Base-by-base conservation (phyloP, 2,113 vertebrate genomes). In the Caranx melampygus region DNA sequence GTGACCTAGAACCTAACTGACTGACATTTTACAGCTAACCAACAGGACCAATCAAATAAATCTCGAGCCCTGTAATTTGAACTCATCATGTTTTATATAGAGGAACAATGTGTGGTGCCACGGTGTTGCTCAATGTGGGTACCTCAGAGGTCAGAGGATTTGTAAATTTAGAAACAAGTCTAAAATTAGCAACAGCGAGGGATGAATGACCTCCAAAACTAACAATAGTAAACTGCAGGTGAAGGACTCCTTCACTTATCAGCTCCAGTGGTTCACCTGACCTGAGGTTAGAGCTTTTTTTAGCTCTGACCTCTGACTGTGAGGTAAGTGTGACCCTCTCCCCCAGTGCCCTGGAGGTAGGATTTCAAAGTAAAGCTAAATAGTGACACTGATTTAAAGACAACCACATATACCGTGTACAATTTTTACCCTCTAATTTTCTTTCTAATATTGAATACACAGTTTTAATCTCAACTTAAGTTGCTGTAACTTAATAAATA, bases 211-310 rank as follows among this genome's bases (percentile, higher is more conserved):
- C 88, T 72, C 66, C 40, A 66, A 86, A 84, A 69, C 74, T 58
- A 88, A 79, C 64, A 80, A 37, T 58, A 61, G 16, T 13, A 10
- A 16, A 14, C 34, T 52, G 57, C 62, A 80, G 77, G 70, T 79
- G 35, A 90, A 90, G 69, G 84, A 5, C 73, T 63, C 14, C 3
- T 33, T 33, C 44, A 44, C 62, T 88, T 90, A 92, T 93, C 88
- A 79, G 72, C 51, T 33, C 3, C 44, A 37, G 3, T 14, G 35
- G 75, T 89, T 85, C 81, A 87, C 85, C 76, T 70, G 35, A 70
- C 0, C 68, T 62, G 71, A 65, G 72, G 74, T 79, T 40, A 84
- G 69, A 82, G 65, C 82, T 86, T 79, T 81, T 84, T 20, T 80
- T 86, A 86, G 83, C 65, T 51, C 58, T 83, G 72, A 85, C 79